Base-by-base conservation (phyloP, 2,888 invertebrate species). In the Itoplectis maculator region DNA sequence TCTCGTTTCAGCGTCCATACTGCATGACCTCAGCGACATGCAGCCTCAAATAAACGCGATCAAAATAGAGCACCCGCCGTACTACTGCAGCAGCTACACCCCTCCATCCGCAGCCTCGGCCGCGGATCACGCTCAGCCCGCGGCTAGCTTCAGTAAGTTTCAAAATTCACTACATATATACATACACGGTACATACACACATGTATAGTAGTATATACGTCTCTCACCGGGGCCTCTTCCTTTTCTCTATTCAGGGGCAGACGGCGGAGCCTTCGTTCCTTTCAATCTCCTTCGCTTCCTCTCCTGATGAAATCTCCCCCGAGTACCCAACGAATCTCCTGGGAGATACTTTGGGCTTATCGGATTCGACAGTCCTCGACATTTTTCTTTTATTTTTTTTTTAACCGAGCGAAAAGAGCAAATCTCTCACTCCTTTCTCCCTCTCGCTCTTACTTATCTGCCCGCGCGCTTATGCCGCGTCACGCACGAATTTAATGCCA, bases 11-110 rank as follows among this genome's bases (percentile, higher is more conserved):
- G 98, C 98, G 88, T 98, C 98, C 92, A 98, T 99, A 93, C 96
- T 98, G 93, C 98, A 97, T 94, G 98, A 98, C 94, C 95, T 97
- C 86, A 96, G 95, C 84, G 96, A 96, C 88, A 95, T 96, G 93
- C 93, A 96, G 94, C 91, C 96, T 94, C 88, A 96, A 94, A 95
- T 96, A 92, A 96, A 95, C 93, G 95, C 95, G 90, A 96, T 97
- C 91, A 97, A 97, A 94, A 95, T 97, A 93, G 97, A 97, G 94
- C 96, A 96, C 93, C 95, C 96, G 87, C 95, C 95, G 88, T 97
- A 96, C 93, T 97, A 97, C 93, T 96, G 96, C 94, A 96, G 95
- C 93, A 96, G 95, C 93, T 97, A 97, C 93, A 95, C 96, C 89
- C 95, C 96, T 88, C 95, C 95, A 88, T 95, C 95, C 86, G 94